These are phyloP conservation scores for Alectoris magna DNA, from an alignment of 2,797 vertebrate genomes.

Conservation along the genomic window DNA sequence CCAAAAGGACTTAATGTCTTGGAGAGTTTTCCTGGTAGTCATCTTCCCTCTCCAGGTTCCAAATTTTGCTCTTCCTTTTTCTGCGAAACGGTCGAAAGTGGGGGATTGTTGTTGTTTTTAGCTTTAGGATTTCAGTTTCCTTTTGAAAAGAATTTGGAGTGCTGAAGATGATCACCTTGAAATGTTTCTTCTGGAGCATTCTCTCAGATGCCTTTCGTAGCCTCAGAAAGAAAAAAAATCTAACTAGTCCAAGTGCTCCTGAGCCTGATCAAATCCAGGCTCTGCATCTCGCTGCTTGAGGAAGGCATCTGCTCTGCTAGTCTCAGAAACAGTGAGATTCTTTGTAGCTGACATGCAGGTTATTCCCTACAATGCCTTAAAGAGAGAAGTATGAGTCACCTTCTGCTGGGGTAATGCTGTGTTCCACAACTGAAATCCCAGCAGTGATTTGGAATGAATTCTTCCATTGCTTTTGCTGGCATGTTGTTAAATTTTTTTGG, in stretches of 20 bases:
- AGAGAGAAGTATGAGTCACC: constrained; percentile 16
- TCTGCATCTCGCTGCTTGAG: background rate
- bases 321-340: background rate
- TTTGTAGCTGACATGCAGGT: constrained; percentile 18
- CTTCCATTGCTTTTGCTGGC: background rate
- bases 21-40: background rate
- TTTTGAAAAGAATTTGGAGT: background rate
- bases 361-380: constrained; percentile 41
- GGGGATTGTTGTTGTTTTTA: background rate
- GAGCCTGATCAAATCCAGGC: background rate
- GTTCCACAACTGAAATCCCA: background rate
- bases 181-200: background rate
- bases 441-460: background rate
- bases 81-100: background rate
- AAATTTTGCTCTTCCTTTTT: background rate
- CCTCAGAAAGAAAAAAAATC: background rate
- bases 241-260: background rate
- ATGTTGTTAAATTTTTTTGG: background rate
- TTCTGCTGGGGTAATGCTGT: background rate
- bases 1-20: background rate
- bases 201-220: background rate
- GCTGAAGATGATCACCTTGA: background rate
- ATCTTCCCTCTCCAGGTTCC: background rate
- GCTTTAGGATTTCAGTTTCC: background rate
- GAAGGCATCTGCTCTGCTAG: background rate